phyloP scores from a whole-genome alignment of 2,797 vertebrate genomes.

The Pangasius sanitwongsei region DNA sequence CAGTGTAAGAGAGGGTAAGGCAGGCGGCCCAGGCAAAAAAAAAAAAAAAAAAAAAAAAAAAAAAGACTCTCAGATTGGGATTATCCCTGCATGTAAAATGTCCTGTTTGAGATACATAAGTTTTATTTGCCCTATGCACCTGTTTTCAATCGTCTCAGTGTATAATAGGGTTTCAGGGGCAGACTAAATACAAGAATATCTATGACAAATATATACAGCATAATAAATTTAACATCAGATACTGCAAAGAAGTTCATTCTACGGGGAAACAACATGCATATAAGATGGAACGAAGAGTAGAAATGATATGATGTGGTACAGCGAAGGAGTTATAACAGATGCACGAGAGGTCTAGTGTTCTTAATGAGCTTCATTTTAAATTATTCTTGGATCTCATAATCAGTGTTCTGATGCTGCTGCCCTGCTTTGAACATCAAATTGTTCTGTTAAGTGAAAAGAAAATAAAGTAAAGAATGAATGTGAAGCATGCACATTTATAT shows the following conservation, averaged over 20 bases:
- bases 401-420: not conserved
- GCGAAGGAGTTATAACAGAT: not conserved
- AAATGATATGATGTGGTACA: not conserved
- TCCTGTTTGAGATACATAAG: not conserved
- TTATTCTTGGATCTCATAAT: constrained; percentile 15
- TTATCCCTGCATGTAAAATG: constrained; percentile 12
- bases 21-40: constrained; percentile 19
- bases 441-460: not conserved
- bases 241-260: not conserved
- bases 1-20: constrained; percentile 45
- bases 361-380: constrained; percentile 2
- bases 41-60: not conserved
- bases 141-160: not conserved
- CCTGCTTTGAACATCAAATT: not conserved
- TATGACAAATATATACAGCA: not conserved
- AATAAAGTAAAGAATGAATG: constrained; percentile 4
- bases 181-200: not conserved
- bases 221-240: not conserved
- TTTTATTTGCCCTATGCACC: not conserved
- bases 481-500: not conserved
- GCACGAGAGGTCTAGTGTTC: not conserved
- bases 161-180: not conserved
- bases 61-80: not conserved
- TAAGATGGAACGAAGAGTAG: not conserved
- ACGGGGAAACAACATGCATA: not conserved